A percentile compares a stretch with the other conserved stretches of the same genome.
These are phyloP conservation scores for Hormaphis cornu DNA, from an alignment of 1,140 invertebrate genomes.

Conservation along the genomic window DNA sequence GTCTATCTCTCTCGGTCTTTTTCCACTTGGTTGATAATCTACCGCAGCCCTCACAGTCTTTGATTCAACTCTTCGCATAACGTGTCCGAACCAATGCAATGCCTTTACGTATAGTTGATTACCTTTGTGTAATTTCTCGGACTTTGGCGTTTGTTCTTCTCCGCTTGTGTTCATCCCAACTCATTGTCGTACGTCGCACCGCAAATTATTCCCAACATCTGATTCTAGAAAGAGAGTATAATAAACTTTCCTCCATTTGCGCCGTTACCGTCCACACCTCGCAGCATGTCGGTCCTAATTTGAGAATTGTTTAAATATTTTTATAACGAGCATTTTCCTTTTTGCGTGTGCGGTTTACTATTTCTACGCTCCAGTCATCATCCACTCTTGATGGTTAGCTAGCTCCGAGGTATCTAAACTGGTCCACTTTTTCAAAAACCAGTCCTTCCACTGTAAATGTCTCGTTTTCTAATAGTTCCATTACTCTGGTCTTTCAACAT, in stretches of 20 bases:
- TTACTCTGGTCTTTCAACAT: neutral
- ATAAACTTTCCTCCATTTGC: neutral
- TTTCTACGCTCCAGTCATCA: neutral
- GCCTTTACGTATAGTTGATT: neutral
- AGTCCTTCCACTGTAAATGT: neutral
- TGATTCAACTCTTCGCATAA: neutral
- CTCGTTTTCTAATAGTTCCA: neutral
- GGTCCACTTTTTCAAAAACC: neutral
- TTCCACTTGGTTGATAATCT: neutral
- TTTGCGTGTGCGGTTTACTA: neutral
- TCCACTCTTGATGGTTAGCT: neutral
- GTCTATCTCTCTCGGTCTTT: neutral
- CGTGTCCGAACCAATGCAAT: neutral
- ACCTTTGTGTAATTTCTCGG: neutral
- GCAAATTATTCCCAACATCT: neutral
- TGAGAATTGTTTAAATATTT: neutral
- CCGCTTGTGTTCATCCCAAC: neutral
- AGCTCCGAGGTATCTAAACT: neutral
- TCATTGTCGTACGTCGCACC: neutral
- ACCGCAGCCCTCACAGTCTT: neutral
- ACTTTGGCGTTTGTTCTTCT: neutral
- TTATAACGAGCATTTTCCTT: neutral
- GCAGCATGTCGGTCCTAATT: neutral
- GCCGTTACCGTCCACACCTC: neutral
- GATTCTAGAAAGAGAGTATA: neutral